A percentile compares a stretch with the other conserved stretches of the same genome.
These are phyloP conservation scores for Calvadosia cruxmelitensis DNA, from an alignment of 30 jellyfish, hydroid and myxozoan species.

Conservation along the genomic window DNA sequence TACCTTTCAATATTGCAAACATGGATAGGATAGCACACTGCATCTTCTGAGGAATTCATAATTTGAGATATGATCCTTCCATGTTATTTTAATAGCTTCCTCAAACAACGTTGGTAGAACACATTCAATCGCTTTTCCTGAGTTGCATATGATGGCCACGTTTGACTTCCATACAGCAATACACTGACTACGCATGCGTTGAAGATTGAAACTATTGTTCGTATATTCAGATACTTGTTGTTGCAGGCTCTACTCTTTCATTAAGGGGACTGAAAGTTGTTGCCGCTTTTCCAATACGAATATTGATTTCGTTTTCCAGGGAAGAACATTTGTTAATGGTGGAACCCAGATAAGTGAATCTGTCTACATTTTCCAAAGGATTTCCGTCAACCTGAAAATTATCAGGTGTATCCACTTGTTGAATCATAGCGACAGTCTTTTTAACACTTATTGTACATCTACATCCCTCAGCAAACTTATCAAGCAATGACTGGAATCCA, in stretches of 20 bases:
- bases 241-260: slow-evolving; percentile 2
- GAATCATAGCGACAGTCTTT: slow-evolving; percentile 7
- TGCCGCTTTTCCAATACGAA: slow-evolving; percentile 1
- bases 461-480: slow-evolving; percentile 5
- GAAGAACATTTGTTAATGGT: not conserved
- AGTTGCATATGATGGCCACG: slow-evolving; percentile 3
- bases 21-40: slow-evolving; percentile 7
- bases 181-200: not conserved
- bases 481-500: not conserved
- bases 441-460: slow-evolving; percentile 10
- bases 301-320: not conserved
- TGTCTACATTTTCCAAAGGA: not conserved
- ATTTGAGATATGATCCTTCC: slow-evolving; percentile 5
- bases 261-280: not conserved
- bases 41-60: not conserved
- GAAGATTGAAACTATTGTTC: not conserved
- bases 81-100: not conserved
- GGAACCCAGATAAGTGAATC: slow-evolving; percentile 5
- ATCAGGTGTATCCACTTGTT: slow-evolving; percentile 1
- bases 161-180: slow-evolving; percentile 3
- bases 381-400: no score
- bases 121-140: slow-evolving; percentile 7
- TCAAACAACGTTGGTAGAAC: slow-evolving; percentile 1
- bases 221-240: not conserved
- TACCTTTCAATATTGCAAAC: slow-evolving; percentile 4